These are phyloP conservation scores for Amphiprion clarkii DNA, from an alignment of 2,797 vertebrate species.

Conservation along the genomic window DNA sequence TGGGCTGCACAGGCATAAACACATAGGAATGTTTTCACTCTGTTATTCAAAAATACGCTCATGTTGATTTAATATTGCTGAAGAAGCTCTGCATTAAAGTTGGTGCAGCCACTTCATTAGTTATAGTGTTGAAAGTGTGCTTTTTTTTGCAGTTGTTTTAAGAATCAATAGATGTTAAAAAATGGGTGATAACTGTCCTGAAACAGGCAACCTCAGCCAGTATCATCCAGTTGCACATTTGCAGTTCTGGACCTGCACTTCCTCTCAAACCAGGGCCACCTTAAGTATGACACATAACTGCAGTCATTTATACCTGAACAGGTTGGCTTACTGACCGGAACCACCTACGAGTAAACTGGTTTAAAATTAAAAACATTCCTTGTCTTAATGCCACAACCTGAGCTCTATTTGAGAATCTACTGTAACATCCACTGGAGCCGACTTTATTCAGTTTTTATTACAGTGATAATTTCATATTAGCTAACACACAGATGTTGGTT, in stretches of 20 bases:
- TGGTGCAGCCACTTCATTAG: constrained; percentile 2
- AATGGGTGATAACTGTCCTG: not conserved
- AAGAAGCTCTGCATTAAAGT: not conserved
- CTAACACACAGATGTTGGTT: too few species aligned
- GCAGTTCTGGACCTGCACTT: constrained; percentile 25
- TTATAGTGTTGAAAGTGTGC: constrained; percentile 4
- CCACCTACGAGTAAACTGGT: not conserved
- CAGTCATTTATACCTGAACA: constrained; percentile 8
- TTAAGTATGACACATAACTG: constrained; percentile 20
- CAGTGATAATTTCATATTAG: not conserved
- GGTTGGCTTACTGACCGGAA: constrained; percentile 10
- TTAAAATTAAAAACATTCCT: too few species aligned
- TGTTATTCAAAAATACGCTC: constrained; percentile 3
- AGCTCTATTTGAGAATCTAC: too few species aligned
- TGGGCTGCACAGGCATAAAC: constrained; percentile 7
- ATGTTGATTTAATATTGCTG: not conserved
- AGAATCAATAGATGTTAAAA: not conserved
- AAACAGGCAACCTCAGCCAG: constrained; percentile 9
- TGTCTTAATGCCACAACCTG: too few species aligned
- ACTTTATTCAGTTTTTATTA: not conserved
- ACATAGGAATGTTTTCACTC: constrained; percentile 2
- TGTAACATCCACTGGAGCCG: too few species aligned
- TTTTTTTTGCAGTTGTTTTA: not conserved
- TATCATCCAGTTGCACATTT: constrained; percentile 4
- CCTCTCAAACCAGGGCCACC: constrained; percentile 20